Conservation (phyloP, 2,888 invertebrate species). For the Eristalis intricaria region DNA sequence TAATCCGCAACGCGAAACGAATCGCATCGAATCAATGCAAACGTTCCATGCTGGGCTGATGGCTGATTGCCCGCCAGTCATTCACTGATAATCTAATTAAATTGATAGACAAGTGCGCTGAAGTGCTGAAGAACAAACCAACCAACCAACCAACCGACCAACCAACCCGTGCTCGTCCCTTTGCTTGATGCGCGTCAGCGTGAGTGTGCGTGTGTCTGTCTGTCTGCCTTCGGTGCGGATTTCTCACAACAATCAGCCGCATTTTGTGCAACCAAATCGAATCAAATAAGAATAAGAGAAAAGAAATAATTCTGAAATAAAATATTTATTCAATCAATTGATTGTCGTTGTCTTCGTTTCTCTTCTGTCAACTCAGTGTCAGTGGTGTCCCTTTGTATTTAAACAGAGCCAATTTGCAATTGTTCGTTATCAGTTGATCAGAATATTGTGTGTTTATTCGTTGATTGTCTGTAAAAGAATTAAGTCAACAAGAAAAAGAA, state of each 20-base stretch:
- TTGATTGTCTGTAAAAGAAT: conserved; percentile 12
- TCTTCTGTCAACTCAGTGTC: not conserved
- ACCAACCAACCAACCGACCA: not conserved
- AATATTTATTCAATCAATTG: conserved; percentile 67
- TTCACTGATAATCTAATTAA: conserved; percentile 71
- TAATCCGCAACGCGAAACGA: not conserved
- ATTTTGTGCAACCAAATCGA: conserved; percentile 64
- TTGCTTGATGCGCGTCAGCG: not conserved
- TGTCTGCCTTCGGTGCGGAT: conserved; percentile 32
- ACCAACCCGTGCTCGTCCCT: conserved; percentile 11
- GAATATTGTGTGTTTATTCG: conserved; percentile 18
- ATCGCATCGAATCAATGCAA: conserved; percentile 8
- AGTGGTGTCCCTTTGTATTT: conserved; percentile 35
- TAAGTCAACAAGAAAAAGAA: not conserved
- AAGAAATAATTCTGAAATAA: conserved; percentile 18
- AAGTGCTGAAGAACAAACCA: conserved; percentile 20
- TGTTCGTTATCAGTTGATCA: conserved; percentile 54
- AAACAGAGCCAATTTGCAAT: conserved; percentile 50
- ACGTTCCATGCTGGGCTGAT: conserved; percentile 25
- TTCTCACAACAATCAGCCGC: conserved; percentile 65
- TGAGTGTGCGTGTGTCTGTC: conserved; percentile 10
- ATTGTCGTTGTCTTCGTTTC: conserved; percentile 35
- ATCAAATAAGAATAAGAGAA: conserved; percentile 33
- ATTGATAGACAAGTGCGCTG: conserved; percentile 66
- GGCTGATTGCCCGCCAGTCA: conserved; percentile 54